Evolutionary conservation across 1,140 invertebrate species (phyloP).

Genomic region (Bombus superbus): DNA sequence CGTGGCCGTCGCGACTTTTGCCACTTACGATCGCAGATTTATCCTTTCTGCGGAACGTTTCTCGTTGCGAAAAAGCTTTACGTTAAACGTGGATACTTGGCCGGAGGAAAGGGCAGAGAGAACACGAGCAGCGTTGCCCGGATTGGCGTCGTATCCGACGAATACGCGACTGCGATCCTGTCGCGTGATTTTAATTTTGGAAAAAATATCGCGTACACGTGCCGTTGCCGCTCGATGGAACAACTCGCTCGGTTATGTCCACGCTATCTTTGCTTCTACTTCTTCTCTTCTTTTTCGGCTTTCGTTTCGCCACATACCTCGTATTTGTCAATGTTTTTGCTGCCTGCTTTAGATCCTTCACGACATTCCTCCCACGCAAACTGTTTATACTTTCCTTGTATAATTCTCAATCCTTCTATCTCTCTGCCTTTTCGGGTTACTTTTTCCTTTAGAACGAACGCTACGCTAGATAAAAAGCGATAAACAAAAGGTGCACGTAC

Average conservation of each 20-base stretch:
- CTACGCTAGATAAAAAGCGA: background rate
- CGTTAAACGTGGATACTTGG: slow-evolving; percentile 6
- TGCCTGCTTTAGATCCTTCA: too few relatives aligned
- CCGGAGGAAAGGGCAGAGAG: background rate
- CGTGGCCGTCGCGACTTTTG: background rate
- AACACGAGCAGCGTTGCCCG: slow-evolving; percentile 48
- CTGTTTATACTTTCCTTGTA: background rate
- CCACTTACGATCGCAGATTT: background rate
- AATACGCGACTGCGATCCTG: slow-evolving; percentile 74
- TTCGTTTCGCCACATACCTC: too few relatives aligned
- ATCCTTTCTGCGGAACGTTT: background rate
- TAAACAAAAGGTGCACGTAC: background rate
- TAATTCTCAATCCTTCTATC: background rate
- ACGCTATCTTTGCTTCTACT: too few relatives aligned
- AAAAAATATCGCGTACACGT: slow-evolving; percentile 76
- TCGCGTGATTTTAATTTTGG: slow-evolving; percentile 80
- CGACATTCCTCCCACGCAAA: too few relatives aligned
- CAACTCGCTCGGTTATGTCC: too few relatives aligned
- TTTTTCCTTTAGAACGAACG: background rate
- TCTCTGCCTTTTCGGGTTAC: too few relatives aligned
- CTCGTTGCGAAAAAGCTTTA: background rate
- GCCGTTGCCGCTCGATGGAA: slow-evolving; percentile 63
- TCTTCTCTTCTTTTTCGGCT: background rate
- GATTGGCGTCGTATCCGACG: slow-evolving; percentile 69
- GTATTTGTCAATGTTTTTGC: too few relatives aligned